Evolutionary conservation across 2,113 vertebrate genomes (phyloP).

Genomic region (Gracilinanus agilis): DNA sequence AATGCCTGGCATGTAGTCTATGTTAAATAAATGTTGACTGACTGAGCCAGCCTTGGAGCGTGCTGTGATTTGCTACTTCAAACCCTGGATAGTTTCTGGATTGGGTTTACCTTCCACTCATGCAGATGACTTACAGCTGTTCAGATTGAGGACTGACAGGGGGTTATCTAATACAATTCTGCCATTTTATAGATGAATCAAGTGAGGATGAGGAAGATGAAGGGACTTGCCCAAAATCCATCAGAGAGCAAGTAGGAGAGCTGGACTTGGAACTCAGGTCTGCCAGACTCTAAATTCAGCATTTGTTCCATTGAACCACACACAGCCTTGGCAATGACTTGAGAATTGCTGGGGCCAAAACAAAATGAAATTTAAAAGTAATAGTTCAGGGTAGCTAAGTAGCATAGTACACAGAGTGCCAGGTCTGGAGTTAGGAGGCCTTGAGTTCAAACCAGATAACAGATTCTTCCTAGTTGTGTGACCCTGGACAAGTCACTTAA

Average conservation of each 20-base stretch:
- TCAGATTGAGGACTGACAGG: not conserved
- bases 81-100: not conserved
- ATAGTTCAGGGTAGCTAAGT: too few relatives aligned
- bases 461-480: too few relatives aligned
- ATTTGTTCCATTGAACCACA: not conserved
- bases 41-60: not conserved
- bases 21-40: not conserved
- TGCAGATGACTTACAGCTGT: not conserved
- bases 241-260: too few relatives aligned
- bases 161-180: not conserved
- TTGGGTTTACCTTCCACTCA: not conserved
- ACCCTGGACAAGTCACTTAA: too few relatives aligned
- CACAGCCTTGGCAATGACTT: not conserved
- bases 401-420: too few relatives aligned
- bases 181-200: not conserved
- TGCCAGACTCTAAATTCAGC: not conserved
- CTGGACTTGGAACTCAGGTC: not conserved
- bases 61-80: not conserved
- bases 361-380: not conserved
- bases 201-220: not conserved
- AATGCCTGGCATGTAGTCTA: not conserved
- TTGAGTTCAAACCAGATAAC: too few relatives aligned
- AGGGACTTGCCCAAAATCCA: not conserved
- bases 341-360: not conserved
- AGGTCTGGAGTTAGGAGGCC: too few relatives aligned